Conservation (phyloP, 2,888 invertebrate species). For the Drosophila neutralis region DNA sequence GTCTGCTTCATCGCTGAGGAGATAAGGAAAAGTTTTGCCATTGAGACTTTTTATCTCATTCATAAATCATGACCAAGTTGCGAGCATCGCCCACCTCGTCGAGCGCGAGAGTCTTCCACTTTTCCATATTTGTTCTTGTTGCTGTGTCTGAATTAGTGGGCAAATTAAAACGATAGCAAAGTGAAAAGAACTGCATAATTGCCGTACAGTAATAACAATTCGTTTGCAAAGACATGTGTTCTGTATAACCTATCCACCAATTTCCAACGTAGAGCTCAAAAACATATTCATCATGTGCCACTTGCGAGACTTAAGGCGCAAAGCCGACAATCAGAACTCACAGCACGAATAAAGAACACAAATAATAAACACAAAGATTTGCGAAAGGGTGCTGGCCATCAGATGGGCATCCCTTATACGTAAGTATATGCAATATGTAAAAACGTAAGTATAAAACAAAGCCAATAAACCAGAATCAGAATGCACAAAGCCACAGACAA, state of each 20-base stretch:
- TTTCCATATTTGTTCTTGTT: not conserved
- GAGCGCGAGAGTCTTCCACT: constrained; percentile 41
- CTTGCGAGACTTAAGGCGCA: constrained; percentile 6
- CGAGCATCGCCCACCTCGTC: not conserved
- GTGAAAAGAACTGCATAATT: not conserved
- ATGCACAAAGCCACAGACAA: not conserved
- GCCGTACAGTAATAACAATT: constrained; percentile 15
- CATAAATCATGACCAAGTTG: constrained; percentile 70
- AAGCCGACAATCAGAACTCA: constrained; percentile 13
- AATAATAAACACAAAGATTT: constrained; percentile 1
- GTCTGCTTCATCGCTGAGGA: constrained; percentile 14
- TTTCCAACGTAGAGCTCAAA: not conserved
- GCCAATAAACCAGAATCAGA: not conserved
- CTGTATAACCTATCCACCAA: not conserved
- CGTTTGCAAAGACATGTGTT: constrained; percentile 21
- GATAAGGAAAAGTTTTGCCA: constrained; percentile 57
- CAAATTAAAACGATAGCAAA: not conserved
- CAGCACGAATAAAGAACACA: not conserved
- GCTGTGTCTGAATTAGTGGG: not conserved
- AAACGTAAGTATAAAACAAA: not conserved
- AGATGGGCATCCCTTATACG: not conserved
- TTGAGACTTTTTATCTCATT: constrained; percentile 68
- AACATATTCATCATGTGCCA: constrained; percentile 22
- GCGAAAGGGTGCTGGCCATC: not conserved
- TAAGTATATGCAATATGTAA: not conserved